Evolutionary conservation across 2,888 invertebrate species (phyloP).

Genomic region (Miltochrista miniata): DNA sequence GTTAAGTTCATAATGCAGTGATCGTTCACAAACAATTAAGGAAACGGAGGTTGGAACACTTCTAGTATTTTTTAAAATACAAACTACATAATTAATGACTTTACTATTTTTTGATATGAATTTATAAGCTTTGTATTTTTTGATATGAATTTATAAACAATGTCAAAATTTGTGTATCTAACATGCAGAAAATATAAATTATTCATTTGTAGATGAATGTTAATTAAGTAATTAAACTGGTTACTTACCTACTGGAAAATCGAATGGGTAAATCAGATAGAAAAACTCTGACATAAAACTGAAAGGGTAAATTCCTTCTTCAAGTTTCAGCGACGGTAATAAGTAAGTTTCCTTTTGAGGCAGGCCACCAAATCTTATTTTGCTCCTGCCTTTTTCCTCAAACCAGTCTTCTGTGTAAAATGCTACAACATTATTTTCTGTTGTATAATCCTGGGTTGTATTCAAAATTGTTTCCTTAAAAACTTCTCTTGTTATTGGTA

Average conservation of each 20-base stretch:
- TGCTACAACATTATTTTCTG: conserved; percentile 59
- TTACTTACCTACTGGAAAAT: conserved; percentile 86
- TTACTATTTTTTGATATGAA: too few species aligned
- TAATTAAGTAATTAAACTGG: background rate
- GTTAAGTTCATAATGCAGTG: too few species aligned
- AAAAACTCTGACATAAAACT: conserved; percentile 85
- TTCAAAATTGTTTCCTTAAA: conserved; percentile 51
- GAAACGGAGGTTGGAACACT: too few species aligned
- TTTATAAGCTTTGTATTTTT: too few species aligned
- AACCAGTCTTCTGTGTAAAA: conserved; percentile 71
- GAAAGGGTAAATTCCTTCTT: conserved; percentile 85
- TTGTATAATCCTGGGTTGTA: conserved; percentile 50
- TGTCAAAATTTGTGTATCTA: too few species aligned
- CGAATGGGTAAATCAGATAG: conserved; percentile 85
- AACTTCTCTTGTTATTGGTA: conserved; percentile 69
- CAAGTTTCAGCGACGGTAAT: conserved; percentile 81
- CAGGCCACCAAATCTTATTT: conserved; percentile 75
- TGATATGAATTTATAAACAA: too few species aligned
- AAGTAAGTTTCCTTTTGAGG: conserved; percentile 77
- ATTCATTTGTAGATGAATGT: background rate
- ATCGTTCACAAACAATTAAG: too few species aligned
- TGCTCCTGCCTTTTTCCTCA: conserved; percentile 64
- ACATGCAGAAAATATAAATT: background rate
- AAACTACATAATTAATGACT: too few species aligned
- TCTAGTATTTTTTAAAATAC: too few species aligned